A percentile compares a stretch with the other conserved stretches of the same genome.
These are phyloP conservation scores for Lycodopsis pacificus DNA, from an alignment of 2,797 vertebrate species.

Conservation along the genomic window DNA sequence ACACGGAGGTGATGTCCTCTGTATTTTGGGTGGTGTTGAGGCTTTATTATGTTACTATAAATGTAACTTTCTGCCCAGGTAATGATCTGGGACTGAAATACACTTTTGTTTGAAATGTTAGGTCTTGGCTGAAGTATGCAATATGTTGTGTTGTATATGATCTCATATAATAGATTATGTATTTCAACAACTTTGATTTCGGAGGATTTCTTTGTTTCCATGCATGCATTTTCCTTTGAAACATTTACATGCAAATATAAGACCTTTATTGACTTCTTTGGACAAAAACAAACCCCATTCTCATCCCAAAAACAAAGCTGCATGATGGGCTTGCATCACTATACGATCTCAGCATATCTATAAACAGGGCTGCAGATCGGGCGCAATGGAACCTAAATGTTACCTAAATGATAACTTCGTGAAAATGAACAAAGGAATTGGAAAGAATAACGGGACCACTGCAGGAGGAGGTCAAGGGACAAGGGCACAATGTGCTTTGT, in stretches of 20 bases:
- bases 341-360: not conserved
- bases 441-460: conserved; percentile 18
- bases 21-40: too few species aligned
- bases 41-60: too few species aligned
- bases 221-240: not conserved
- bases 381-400: not conserved
- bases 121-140: not conserved
- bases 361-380: not conserved
- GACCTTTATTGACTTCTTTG: not conserved
- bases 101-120: not conserved
- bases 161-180: not conserved
- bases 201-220: not conserved
- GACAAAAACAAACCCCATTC: not conserved
- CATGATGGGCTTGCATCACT: not conserved
- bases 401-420: not conserved
- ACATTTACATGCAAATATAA: not conserved
- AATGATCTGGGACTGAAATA: not conserved
- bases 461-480: conserved; percentile 34
- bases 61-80: not conserved
- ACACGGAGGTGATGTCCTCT: too few species aligned
- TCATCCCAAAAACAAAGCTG: not conserved
- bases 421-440: not conserved
- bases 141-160: not conserved
- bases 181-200: too few species aligned
- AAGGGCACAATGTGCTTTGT: conserved; percentile 26